Evolutionary conservation across 2,888 invertebrate genomes (phyloP), one percentile per base, ranked within the genome.

Genomic region (Scaptodrosophila latifasciaeformis): DNA sequence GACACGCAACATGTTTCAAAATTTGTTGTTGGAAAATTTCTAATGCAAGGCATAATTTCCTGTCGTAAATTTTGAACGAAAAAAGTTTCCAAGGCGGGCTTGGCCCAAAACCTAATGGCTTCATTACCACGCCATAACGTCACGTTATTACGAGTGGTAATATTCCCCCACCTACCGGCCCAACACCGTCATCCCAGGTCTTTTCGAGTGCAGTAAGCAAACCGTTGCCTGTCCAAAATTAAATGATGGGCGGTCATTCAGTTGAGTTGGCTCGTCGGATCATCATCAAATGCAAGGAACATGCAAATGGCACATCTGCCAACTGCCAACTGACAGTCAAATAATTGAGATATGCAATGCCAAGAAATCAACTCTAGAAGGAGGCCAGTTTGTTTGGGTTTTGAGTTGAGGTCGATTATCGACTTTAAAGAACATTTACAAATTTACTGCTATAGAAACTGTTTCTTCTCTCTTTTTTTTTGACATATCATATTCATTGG

Each of bases 51-150:
- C 70, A 70, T 74, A 77, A 81, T 81, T 82, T 82, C 82, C 82
- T 83, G 82, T 81, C 82, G 70, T 82, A 82, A 82, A 82, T 81
- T 75, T 77, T 65, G 70, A 68, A 77, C 70, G 77, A 66, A 69
- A 60, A n/a, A n/a, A n/a, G n/a, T n/a, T n/a, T n/a, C 77, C 68
- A 54, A 62, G 54, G 35, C 35, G 35, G n/a, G 21, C 42, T 4
- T 60, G 59, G 54, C 51, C 49, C 52, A 56, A 58, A 64, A 58
- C 40, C 70, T 82, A 81, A 81, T 81, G 63, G 82, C 71, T 81
- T 81, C 82, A 81, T 81, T 81, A 82, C 81, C 82, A 82, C 81
- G 79, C 81, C 78, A 82, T 82, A 81, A 81, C 81, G 82, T 82
- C 79, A 82, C 82, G 81, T 81, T 81, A 82, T 75, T 74, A 62